These are phyloP conservation scores for Takifugu rubripes DNA, from an alignment of 2,797 vertebrate genomes.

Conservation along the genomic window DNA sequence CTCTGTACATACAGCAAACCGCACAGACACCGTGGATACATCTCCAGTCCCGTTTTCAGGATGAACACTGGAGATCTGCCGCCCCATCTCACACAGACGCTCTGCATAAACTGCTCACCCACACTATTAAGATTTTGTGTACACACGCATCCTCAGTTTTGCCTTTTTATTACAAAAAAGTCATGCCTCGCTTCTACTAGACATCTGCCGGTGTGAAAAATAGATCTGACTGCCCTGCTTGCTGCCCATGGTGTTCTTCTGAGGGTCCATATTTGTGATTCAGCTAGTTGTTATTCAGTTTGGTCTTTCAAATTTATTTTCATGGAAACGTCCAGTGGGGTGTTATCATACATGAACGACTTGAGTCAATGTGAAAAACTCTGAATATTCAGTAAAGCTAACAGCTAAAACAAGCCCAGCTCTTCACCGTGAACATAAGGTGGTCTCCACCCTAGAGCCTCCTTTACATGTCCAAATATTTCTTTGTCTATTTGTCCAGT, in stretches of 20 bases:
- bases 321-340: conserved; percentile 67
- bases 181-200: conserved; percentile 84
- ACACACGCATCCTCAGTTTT: conserved; percentile 65
- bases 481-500: conserved; percentile 55
- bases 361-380: conserved; percentile 40
- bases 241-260: conserved; percentile 31
- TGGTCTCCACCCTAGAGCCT: conserved; percentile 50
- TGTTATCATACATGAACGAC: conserved; percentile 48
- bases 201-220: conserved; percentile 83
- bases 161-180: conserved; percentile 77
- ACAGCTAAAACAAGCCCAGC: conserved; percentile 30
- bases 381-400: conserved; percentile 29
- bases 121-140: conserved; percentile 58
- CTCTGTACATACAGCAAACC: conserved; percentile 75
- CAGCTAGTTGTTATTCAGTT: conserved; percentile 48
- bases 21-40: conserved; percentile 43
- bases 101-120: conserved; percentile 56
- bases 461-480: conserved; percentile 49
- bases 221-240: conserved; percentile 63
- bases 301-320: conserved; percentile 47
- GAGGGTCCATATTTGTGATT: conserved; percentile 58
- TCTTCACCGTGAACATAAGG: conserved; percentile 56
- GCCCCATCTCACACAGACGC: conserved; percentile 49
- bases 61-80: conserved; percentile 37
- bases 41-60: conserved; percentile 44